phyloP scores from a whole-genome alignment of 2,888 invertebrate species.

The Amphipyra berbera region DNA sequence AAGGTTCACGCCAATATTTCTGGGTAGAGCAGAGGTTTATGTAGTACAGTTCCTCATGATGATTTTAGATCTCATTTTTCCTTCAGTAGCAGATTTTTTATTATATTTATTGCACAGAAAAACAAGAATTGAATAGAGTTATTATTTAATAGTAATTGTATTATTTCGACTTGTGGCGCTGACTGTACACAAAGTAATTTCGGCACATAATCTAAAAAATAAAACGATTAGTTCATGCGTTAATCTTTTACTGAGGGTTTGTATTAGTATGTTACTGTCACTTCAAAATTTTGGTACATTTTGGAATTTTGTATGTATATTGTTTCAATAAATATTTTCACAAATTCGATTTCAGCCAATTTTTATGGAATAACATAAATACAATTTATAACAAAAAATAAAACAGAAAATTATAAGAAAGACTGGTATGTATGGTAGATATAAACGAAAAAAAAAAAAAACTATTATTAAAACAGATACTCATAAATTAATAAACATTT shows the following conservation, averaged over 20 bases:
- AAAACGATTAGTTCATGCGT: constrained; percentile 52
- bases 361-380: constrained; percentile 15
- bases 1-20: too few relatives aligned
- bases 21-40: too few relatives aligned
- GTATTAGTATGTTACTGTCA: constrained; percentile 39
- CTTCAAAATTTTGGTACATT: constrained; percentile 30
- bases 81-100: too few relatives aligned
- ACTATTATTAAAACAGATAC: background rate
- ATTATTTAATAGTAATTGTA: constrained; percentile 37
- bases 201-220: constrained; percentile 52
- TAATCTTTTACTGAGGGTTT: constrained; percentile 25
- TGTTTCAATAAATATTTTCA: constrained; percentile 10
- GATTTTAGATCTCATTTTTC: too few relatives aligned
- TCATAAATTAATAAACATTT: background rate
- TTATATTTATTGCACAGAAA: background rate
- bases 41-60: too few relatives aligned
- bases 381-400: constrained; percentile 8
- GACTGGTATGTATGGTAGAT: background rate
- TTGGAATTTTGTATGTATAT: constrained; percentile 20
- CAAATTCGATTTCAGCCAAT: constrained; percentile 43
- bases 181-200: constrained; percentile 52
- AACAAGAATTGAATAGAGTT: constrained; percentile 16
- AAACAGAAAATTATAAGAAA: background rate
- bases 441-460: background rate
- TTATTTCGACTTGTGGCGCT: constrained; percentile 36